Base-by-base conservation (phyloP, 2,797 vertebrate species). In the Enteromius unitaeniatus region DNA sequence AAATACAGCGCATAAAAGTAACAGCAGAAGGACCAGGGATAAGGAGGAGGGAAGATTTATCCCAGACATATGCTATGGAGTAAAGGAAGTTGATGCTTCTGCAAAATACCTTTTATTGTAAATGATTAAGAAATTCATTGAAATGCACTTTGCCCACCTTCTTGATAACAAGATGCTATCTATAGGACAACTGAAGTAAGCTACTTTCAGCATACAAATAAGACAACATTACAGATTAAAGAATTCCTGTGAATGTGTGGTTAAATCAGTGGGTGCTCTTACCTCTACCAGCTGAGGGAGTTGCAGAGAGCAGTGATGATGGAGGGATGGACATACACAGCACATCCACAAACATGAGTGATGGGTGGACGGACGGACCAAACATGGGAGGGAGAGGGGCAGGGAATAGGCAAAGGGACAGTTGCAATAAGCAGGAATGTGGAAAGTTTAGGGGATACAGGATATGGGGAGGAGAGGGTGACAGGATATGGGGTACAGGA, bases 221-320 rank as follows among this genome's bases (percentile, higher is more conserved):
- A 58, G 0, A 58, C 23, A 58, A 58, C 53, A 58, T 23, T 13
- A 11, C 9, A 23, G 55, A 58, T 58, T 13, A 4, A 58, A 58
- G 3, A 1, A 58, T 51, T 79, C 23, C n/a, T 60, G 1, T 31
- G 26, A 49, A 60, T 21, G 86, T 9, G 23, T 49, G 78, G 64
- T 51, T 53, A 49, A 49, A 26, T 89, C 87, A 79, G 84, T 91
- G 81, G 42, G 84, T 79, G 78, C 42, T 91, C 95, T 96, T 95
- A 96, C 95, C 95, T 96, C 95, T 82, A 93, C 90, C 92, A 96
- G 94, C 95, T 96, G 93, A 91, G 91, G 86, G 92, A 92, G 93
- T 90, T 90, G 94, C 88, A 93, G 93, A 92, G 89, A 94, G 92
- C 92, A 93, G 91, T 94, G 93, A 92, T 90, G 93, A 89, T 87